A percentile compares a stretch with the other conserved stretches of the same genome.
phyloP scores from a whole-genome alignment of 1,140 invertebrate genomes.

The Drosophila nigromelanica region DNA sequence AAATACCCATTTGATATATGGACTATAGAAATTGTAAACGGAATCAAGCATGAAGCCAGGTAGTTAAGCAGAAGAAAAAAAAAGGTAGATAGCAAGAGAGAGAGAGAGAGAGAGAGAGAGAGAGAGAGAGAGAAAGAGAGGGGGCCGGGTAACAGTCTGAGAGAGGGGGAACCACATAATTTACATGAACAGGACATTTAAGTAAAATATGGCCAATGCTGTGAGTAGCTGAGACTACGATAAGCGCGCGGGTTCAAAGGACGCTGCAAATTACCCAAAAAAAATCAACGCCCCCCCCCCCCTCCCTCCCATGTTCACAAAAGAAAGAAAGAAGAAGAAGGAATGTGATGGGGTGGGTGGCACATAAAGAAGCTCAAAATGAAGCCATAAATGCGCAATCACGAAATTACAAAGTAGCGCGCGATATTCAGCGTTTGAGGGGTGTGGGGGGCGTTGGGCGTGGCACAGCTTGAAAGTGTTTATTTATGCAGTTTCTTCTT shows the following conservation, averaged over 20 bases:
- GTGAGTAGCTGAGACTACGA: slow-evolving; percentile 61
- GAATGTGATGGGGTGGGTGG: neutral
- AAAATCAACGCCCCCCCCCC: neutral
- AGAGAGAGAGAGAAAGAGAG: slow-evolving; percentile 10
- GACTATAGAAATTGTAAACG: slow-evolving; percentile 39
- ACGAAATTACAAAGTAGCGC: slow-evolving; percentile 72
- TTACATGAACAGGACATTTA: slow-evolving; percentile 76
- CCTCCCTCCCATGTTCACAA: slow-evolving; percentile 27
- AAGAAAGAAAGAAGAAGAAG: slow-evolving; percentile 22
- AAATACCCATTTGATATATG: slow-evolving; percentile 72
- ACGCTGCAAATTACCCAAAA: slow-evolving; percentile 70
- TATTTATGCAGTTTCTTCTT: slow-evolving; percentile 69
- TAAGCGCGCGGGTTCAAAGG: slow-evolving; percentile 65
- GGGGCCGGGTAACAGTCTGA: neutral
- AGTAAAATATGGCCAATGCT: slow-evolving; percentile 72
- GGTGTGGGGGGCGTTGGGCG: neutral
- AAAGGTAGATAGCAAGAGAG: neutral
- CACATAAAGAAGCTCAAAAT: slow-evolving; percentile 77
- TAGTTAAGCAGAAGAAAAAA: neutral
- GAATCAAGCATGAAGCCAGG: slow-evolving; percentile 10
- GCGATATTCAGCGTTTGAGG: slow-evolving; percentile 17
- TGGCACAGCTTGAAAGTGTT: slow-evolving; percentile 60
- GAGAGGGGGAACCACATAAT: slow-evolving; percentile 45
- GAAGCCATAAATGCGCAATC: slow-evolving; percentile 83
- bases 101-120: neutral